phyloP scores from a whole-genome alignment of 2,113 vertebrate genomes.

The Corydoras maculifer region DNA sequence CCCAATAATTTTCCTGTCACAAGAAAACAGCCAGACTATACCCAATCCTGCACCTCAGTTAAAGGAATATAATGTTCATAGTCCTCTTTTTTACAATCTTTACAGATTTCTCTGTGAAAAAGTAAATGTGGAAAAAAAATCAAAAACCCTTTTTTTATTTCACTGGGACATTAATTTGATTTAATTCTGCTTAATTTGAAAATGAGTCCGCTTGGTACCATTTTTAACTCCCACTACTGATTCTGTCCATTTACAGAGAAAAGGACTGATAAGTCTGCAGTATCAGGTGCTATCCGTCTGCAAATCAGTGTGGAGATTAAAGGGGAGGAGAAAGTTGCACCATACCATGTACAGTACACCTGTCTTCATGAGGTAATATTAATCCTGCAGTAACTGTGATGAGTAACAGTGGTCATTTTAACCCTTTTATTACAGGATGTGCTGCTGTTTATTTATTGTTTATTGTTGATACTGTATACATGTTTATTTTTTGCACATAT shows the following conservation, averaged over 20 bases:
- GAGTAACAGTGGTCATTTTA: too few species aligned
- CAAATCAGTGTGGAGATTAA: too few species aligned
- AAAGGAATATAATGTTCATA: conserved; percentile 15
- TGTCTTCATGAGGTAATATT: conserved; percentile 87
- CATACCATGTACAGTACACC: conserved; percentile 92
- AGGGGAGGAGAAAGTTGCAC: conserved; percentile 91
- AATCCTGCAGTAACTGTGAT: too few species aligned
- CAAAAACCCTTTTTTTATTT: neutral
- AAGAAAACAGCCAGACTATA: conserved; percentile 51
- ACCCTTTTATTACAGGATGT: too few species aligned
- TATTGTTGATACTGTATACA: too few species aligned
- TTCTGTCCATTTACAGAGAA: conserved; percentile 75
- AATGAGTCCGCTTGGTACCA: neutral
- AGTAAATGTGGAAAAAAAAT: neutral
- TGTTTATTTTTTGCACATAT: too few species aligned
- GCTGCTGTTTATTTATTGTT: too few species aligned
- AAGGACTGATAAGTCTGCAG: conserved; percentile 82
- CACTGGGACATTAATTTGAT: neutral
- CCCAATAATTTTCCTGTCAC: conserved; percentile 62
- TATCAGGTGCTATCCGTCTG: too few species aligned
- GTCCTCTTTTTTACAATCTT: neutral
- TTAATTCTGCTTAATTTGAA: neutral
- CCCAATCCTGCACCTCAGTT: conserved; percentile 39
- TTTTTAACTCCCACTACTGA: neutral
- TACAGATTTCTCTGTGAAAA: neutral